phyloP scores from a whole-genome alignment of 1,140 invertebrate genomes.

The Rhopalosiphum maidis region DNA sequence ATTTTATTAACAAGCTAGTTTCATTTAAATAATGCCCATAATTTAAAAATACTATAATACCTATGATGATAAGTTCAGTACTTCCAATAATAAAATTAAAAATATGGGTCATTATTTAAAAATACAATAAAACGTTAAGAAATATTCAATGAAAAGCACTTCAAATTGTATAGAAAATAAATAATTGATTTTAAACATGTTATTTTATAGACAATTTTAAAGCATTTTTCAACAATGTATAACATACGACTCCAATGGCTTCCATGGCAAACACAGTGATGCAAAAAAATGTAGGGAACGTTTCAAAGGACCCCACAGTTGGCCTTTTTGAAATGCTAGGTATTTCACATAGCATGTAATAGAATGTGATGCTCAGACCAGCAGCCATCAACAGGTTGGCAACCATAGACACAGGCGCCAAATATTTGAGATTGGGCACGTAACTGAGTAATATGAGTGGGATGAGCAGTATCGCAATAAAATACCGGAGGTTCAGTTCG shows the following conservation, averaged over 20 bases:
- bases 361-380: constrained; percentile 79
- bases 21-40: no score
- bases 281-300: constrained; percentile 76
- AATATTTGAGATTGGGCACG: constrained; percentile 80
- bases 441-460: constrained; percentile 77
- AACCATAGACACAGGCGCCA: constrained; percentile 82
- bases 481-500: constrained; percentile 64
- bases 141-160: neutral
- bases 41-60: neutral
- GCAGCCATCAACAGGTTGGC: constrained; percentile 80
- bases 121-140: neutral
- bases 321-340: constrained; percentile 63
- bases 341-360: constrained; percentile 73
- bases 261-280: constrained; percentile 85
- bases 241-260: constrained; percentile 78
- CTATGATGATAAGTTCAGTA: neutral
- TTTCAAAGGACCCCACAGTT: constrained; percentile 51
- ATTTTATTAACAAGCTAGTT: no score
- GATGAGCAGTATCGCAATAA: constrained; percentile 69
- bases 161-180: no score
- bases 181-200: no score
- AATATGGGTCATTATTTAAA: neutral
- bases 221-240: neutral
- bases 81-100: neutral
- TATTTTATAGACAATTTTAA: no score